Evolutionary conservation across 2,888 invertebrate genomes (phyloP).

Genomic region (Meganola albula): DNA sequence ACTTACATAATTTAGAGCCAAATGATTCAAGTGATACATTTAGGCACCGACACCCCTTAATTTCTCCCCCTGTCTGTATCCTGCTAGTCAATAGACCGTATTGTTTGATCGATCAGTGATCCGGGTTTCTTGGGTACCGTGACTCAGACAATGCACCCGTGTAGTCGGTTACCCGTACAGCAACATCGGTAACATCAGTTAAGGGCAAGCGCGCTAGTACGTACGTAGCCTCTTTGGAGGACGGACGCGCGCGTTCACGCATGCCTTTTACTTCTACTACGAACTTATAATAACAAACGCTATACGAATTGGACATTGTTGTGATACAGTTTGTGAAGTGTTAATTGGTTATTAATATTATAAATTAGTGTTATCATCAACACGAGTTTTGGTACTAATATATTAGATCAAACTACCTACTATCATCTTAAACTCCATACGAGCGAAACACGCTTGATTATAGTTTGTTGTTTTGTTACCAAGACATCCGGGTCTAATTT

Average conservation of each 20-base stretch:
- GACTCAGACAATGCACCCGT: slow-evolving; percentile 58
- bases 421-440: slow-evolving; percentile 51
- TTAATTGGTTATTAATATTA: slow-evolving; percentile 36
- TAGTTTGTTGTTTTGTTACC: slow-evolving; percentile 70
- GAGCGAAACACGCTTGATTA: slow-evolving; percentile 66
- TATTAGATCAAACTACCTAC: slow-evolving; percentile 36
- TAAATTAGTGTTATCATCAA: slow-evolving; percentile 44
- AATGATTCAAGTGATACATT: too few species aligned
- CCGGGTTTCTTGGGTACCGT: slow-evolving; percentile 62
- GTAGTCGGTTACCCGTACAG: slow-evolving; percentile 48
- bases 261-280: slow-evolving; percentile 41
- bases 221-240: slow-evolving; percentile 45
- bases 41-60: too few species aligned
- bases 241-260: slow-evolving; percentile 52
- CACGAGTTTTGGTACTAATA: slow-evolving; percentile 47
- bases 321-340: slow-evolving; percentile 51
- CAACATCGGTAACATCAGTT: slow-evolving; percentile 43
- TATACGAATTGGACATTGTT: slow-evolving; percentile 41
- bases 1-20: too few species aligned
- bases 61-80: slow-evolving; percentile 40
- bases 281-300: slow-evolving; percentile 48
- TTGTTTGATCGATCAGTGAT: slow-evolving; percentile 52
- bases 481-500: slow-evolving; percentile 64
- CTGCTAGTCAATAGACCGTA: slow-evolving; percentile 54
- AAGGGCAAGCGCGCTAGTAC: slow-evolving; percentile 58